A percentile compares a stretch with the other conserved stretches of the same genome.
phyloP scores from a whole-genome alignment of 2,888 invertebrate species.

The Lepidonotus clava region DNA sequence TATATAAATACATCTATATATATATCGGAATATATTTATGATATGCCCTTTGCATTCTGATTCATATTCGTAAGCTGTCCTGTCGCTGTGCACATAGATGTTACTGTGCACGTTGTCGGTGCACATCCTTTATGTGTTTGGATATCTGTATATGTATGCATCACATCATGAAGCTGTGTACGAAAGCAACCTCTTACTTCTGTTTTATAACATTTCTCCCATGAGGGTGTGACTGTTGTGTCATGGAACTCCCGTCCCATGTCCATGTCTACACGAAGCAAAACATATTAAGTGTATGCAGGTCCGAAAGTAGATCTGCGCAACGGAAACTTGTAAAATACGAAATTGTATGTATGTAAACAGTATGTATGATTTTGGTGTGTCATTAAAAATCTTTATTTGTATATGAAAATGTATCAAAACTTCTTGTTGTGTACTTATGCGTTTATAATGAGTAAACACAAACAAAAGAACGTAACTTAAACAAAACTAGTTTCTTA shows the following conservation, averaged over 20 bases:
- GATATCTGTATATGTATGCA: slow-evolving; percentile 49
- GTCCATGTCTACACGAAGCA: slow-evolving; percentile 39
- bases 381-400: slow-evolving; percentile 54
- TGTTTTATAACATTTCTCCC: background rate
- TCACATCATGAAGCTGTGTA: background rate
- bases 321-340: slow-evolving; percentile 7
- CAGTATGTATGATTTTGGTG: slow-evolving; percentile 53
- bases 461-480: background rate
- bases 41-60: slow-evolving; percentile 28
- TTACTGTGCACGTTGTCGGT: background rate
- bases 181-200: background rate
- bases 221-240: background rate
- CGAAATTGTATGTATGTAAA: slow-evolving; percentile 36
- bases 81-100: slow-evolving; percentile 36
- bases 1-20: slow-evolving; percentile 20
- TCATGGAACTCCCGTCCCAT: slow-evolving; percentile 48
- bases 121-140: background rate
- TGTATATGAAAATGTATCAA: slow-evolving; percentile 50
- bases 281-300: slow-evolving; percentile 15
- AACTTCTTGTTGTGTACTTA: slow-evolving; percentile 21
- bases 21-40: slow-evolving; percentile 24
- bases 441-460: background rate
- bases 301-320: slow-evolving; percentile 20
- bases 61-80: background rate
- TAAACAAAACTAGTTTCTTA: background rate